A percentile compares a stretch with the other conserved stretches of the same genome.
Evolutionary conservation across 2,113 vertebrate genomes (phyloP).

Genomic region (Malurus melanocephalus): DNA sequence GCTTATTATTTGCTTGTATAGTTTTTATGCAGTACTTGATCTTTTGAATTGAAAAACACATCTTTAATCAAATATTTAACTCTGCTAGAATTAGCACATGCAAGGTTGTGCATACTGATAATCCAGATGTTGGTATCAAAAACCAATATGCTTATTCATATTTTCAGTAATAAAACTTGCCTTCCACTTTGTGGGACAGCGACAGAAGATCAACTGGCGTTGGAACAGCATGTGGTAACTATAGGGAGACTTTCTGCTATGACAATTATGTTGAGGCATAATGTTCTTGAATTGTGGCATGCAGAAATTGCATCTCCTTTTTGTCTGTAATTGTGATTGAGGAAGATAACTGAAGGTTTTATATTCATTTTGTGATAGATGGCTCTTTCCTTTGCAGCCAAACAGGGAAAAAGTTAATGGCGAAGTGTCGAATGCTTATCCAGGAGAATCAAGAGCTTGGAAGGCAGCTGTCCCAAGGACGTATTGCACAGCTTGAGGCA

Average conservation of each 20-base stretch:
- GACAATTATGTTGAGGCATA: conserved; percentile 54
- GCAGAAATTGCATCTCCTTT: conserved; percentile 55
- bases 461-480: conserved; percentile 97
- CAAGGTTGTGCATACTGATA: conserved; percentile 7
- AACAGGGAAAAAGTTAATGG: conserved; percentile 99
- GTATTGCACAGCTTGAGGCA: conserved; percentile 97
- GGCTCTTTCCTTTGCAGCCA: conserved; percentile 99
- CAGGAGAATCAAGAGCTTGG: conserved; percentile 99
- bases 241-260: conserved; percentile 62
- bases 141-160: conserved; percentile 58
- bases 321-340: conserved; percentile 47
- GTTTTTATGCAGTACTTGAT: neutral
- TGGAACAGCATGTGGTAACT: conserved; percentile 62
- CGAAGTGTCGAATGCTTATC: conserved; percentile 99
- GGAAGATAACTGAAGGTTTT: conserved; percentile 63
- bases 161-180: conserved; percentile 61
- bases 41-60: conserved; percentile 11
- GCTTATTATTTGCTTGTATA: neutral
- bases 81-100: neutral
- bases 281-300: conserved; percentile 54
- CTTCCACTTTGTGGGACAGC: conserved; percentile 61
- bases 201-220: conserved; percentile 56
- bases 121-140: conserved; percentile 36
- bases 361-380: conserved; percentile 91
- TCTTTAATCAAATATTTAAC: conserved; percentile 49